phyloP scores from a whole-genome alignment of 2,113 vertebrate species.

The Seriola dumerili region DNA sequence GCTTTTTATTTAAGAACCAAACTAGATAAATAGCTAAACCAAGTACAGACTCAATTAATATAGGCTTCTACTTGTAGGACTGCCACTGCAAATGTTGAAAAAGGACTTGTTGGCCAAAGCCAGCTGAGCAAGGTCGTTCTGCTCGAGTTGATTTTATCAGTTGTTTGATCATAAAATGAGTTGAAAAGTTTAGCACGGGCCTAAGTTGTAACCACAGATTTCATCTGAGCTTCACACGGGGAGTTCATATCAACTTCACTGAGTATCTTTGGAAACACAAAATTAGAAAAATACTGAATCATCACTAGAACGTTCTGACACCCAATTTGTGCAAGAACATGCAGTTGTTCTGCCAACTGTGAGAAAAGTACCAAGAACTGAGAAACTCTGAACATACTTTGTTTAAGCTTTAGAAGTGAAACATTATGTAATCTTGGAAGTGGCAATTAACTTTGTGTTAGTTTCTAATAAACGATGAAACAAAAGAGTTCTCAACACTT shows the following conservation, averaged over 20 bases:
- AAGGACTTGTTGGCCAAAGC: background rate
- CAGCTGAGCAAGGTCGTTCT: background rate
- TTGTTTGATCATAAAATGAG: background rate
- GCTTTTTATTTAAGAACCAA: background rate
- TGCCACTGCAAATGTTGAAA: background rate
- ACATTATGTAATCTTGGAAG: background rate
- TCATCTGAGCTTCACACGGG: too few species aligned
- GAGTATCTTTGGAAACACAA: background rate
- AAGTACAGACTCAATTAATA: background rate
- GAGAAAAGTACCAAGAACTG: background rate
- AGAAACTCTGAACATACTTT: conserved; percentile 4
- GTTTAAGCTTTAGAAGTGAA: background rate
- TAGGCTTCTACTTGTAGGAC: background rate
- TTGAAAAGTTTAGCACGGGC: background rate
- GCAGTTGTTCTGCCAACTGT: background rate
- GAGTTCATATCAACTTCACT: background rate
- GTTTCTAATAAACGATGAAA: conserved; percentile 7
- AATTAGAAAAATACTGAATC: background rate
- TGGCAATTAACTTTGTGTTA: background rate
- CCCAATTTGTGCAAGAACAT: background rate
- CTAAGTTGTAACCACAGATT: too few species aligned
- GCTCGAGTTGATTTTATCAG: background rate
- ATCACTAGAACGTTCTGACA: background rate
- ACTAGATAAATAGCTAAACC: background rate
- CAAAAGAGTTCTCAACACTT: background rate